Percentiles rank a stretch among this genome's conserved stretches.
Evolutionary conservation across 2,113 vertebrate genomes (phyloP).

Genomic region (Campylomormyrus numenius): DNA sequence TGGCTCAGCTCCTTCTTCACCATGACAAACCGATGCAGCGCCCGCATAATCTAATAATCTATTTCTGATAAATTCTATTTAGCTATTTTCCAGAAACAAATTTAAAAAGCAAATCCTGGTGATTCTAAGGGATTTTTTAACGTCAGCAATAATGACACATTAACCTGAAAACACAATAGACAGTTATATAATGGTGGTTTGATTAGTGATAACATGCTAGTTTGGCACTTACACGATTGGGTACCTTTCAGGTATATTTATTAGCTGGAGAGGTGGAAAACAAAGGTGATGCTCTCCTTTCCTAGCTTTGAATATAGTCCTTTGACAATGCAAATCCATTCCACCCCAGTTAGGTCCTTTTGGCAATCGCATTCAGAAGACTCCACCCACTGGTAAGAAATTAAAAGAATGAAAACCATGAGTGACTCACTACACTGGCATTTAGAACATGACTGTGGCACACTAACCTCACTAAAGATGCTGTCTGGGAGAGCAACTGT

Average conservation of each 20-base stretch:
- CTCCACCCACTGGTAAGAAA: background rate
- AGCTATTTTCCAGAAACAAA: background rate
- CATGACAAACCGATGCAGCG: too few relatives aligned
- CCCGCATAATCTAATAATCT: too few relatives aligned
- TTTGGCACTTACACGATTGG: background rate
- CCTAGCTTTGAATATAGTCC: background rate
- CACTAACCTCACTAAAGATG: background rate
- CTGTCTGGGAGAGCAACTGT: background rate
- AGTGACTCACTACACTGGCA: background rate
- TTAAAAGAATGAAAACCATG: background rate
- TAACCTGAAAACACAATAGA: background rate
- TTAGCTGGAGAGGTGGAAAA: background rate
- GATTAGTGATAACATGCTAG: background rate
- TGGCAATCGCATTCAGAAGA: background rate
- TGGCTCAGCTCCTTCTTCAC: too few relatives aligned
- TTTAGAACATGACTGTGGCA: background rate
- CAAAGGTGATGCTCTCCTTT: background rate
- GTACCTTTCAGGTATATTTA: background rate
- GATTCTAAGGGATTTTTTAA: background rate
- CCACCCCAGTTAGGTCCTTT: background rate
- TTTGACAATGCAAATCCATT: slow-evolving; percentile 4
- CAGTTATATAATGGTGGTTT: background rate
- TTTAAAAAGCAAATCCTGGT: background rate
- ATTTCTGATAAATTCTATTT: too few relatives aligned
- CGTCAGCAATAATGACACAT: background rate